A percentile compares a stretch with the other conserved stretches of the same genome.
These are phyloP conservation scores for Triplophysa yarkandensis DNA, from an alignment of 2,797 vertebrate genomes.

Conservation along the genomic window DNA sequence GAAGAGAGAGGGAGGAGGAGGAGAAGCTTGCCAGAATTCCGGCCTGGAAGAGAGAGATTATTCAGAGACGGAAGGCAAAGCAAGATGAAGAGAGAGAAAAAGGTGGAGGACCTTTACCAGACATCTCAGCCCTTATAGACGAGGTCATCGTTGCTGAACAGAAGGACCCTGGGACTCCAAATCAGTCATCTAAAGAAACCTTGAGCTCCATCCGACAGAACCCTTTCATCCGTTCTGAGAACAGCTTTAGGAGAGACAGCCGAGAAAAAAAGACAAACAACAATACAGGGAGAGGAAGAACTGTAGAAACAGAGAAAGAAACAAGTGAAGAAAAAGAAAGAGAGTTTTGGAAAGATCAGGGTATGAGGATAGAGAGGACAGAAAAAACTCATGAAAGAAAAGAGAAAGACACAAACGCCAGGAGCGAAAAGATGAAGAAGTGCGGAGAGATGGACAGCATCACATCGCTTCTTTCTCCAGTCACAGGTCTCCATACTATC, in stretches of 20 bases:
- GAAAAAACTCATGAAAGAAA: slow-evolving; percentile 52
- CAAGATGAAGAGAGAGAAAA: slow-evolving; percentile 68
- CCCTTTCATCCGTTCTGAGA: slow-evolving; percentile 80
- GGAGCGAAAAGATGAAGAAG: slow-evolving; percentile 61
- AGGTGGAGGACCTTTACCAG: slow-evolving; percentile 39
- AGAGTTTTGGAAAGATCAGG: slow-evolving; percentile 27
- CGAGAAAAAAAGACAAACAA: slow-evolving; percentile 38
- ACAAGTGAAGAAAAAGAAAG: slow-evolving; percentile 8
- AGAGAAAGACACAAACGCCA: slow-evolving; percentile 54
- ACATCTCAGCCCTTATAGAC: slow-evolving; percentile 49
- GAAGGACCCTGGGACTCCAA: slow-evolving; percentile 55
- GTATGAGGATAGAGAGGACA: slow-evolving; percentile 9
- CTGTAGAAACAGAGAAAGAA: not conserved
- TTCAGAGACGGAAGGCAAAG: slow-evolving; percentile 84
- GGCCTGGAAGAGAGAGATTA: slow-evolving; percentile 88
- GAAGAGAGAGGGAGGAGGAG: slow-evolving; percentile 80
- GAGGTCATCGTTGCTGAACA: slow-evolving; percentile 45
- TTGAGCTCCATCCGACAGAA: slow-evolving; percentile 82
- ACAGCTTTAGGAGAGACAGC: slow-evolving; percentile 60
- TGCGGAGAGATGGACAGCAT: slow-evolving; percentile 53
- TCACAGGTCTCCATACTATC: slow-evolving; percentile 71
- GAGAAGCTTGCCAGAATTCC: slow-evolving; percentile 87
- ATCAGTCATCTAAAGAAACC: slow-evolving; percentile 79
- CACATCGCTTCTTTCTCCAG: slow-evolving; percentile 31
- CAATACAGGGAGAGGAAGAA: slow-evolving; percentile 57